Percentiles rank a stretch among this genome's conserved stretches.
These are phyloP conservation scores for Terebella lapidaria DNA, from an alignment of 2,888 invertebrate species.

Conservation along the genomic window DNA sequence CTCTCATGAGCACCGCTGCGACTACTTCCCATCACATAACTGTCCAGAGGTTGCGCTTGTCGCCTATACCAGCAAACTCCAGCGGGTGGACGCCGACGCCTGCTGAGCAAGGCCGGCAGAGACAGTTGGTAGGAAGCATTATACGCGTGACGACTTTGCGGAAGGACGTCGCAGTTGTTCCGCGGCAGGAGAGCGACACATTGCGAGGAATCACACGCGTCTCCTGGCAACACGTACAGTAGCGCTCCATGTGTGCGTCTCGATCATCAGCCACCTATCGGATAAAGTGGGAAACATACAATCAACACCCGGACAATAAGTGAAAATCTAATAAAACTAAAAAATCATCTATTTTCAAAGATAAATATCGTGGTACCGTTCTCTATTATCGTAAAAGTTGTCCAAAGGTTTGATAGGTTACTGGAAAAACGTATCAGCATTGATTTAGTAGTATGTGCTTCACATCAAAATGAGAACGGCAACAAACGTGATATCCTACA, in stretches of 20 bases:
- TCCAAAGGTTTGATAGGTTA: no score
- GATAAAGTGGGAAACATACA: no score
- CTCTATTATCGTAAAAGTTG: no score
- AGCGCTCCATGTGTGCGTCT: conserved; percentile 93
- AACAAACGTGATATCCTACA: no score
- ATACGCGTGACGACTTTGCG: conserved; percentile 16
- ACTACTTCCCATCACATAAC: neutral
- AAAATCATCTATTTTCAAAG: no score
- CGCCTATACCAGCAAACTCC: conserved; percentile 10
- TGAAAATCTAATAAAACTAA: no score
- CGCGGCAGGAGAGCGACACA: conserved; percentile 82
- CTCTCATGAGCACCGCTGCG: no score
- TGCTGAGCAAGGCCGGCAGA: conserved; percentile 77
- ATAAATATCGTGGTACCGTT: no score
- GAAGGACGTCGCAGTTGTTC: conserved; percentile 67
- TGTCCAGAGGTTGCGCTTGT: conserved; percentile 7
- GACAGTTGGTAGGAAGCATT: conserved; percentile 78
- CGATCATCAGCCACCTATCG: conserved; percentile 71
- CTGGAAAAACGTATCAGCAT: no score
- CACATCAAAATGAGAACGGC: no score
- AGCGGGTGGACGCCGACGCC: conserved; percentile 7
- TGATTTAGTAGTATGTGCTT: no score
- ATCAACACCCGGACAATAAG: no score
- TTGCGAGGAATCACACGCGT: conserved; percentile 86
- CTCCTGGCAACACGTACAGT: conserved; percentile 93